These are phyloP conservation scores for Leptinotarsa lineolata DNA, from an alignment of 1,140 invertebrate genomes.

Conservation along the genomic window DNA sequence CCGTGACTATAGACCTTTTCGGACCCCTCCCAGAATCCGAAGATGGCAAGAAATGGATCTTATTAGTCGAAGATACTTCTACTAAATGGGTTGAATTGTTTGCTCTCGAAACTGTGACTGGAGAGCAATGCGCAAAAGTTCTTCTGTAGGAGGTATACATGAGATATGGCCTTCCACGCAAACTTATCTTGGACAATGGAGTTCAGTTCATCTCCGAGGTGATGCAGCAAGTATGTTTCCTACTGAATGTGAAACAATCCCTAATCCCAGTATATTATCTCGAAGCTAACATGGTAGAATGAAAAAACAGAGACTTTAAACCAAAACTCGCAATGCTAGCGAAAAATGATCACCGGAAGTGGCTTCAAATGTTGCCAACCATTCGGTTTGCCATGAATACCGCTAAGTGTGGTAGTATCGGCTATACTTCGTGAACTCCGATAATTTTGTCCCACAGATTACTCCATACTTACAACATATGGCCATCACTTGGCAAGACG, in stretches of 20 bases:
- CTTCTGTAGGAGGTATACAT: too few relatives aligned
- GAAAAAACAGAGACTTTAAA: conserved; percentile 57
- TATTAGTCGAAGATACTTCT: conserved; percentile 33
- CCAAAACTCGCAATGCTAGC: conserved; percentile 53
- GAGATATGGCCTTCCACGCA: too few relatives aligned
- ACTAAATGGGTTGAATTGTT: conserved; percentile 29
- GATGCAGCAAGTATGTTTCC: conserved; percentile 40
- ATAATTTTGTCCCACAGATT: too few relatives aligned
- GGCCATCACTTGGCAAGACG: conserved; percentile 12
- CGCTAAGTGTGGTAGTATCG: too few relatives aligned
- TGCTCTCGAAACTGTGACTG: conserved; percentile 31
- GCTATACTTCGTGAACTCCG: conserved; percentile 30
- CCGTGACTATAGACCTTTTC: conserved; percentile 42
- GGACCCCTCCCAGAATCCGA: conserved; percentile 41
- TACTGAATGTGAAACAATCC: conserved; percentile 45
- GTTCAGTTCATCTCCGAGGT: conserved; percentile 37
- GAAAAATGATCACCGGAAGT: conserved; percentile 43
- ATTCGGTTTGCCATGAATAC: too few relatives aligned
- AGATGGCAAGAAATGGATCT: conserved; percentile 25
- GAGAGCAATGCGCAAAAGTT: too few relatives aligned
- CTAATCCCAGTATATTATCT: conserved; percentile 53
- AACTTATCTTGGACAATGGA: too few relatives aligned
- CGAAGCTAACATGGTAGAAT: conserved; percentile 55
- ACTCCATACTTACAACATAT: conserved; percentile 36
- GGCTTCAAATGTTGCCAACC: too few relatives aligned